A percentile compares a stretch with the other conserved stretches of the same genome.
Evolutionary conservation across 2,888 invertebrate genomes (phyloP).

Genomic region (Stenodema calcarata): DNA sequence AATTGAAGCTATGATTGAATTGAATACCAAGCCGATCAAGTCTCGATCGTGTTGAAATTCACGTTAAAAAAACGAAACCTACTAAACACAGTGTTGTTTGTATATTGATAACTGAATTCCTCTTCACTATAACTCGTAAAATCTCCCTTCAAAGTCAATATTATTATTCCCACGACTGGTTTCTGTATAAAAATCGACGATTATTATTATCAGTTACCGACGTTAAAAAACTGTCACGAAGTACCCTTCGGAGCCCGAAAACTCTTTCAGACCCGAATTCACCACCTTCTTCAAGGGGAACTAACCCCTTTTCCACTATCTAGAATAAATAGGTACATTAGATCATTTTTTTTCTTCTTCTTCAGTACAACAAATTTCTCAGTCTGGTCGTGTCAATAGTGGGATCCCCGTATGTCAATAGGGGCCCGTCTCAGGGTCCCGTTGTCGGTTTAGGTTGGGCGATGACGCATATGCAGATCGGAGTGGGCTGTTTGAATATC

Average conservation of each 20-base stretch:
- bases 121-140: background rate
- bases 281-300: background rate
- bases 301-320: background rate
- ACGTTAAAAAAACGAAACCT: no score
- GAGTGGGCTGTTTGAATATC: no score
- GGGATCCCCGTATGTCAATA: no score
- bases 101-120: no score
- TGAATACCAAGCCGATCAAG: no score
- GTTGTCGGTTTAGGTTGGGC: background rate
- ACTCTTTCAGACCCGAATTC: background rate
- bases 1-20: no score
- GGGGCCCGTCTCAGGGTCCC: background rate
- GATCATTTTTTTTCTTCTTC: no score
- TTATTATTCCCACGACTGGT: background rate
- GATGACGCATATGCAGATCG: background rate
- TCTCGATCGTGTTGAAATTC: no score
- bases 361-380: background rate
- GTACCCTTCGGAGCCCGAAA: background rate
- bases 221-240: background rate
- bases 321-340: background rate
- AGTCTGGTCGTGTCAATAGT: background rate
- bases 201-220: background rate
- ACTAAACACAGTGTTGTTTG: no score
- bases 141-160: background rate
- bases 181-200: background rate